phyloP scores from a whole-genome alignment of 2,888 invertebrate species.

The Orchesellides sinensis region DNA sequence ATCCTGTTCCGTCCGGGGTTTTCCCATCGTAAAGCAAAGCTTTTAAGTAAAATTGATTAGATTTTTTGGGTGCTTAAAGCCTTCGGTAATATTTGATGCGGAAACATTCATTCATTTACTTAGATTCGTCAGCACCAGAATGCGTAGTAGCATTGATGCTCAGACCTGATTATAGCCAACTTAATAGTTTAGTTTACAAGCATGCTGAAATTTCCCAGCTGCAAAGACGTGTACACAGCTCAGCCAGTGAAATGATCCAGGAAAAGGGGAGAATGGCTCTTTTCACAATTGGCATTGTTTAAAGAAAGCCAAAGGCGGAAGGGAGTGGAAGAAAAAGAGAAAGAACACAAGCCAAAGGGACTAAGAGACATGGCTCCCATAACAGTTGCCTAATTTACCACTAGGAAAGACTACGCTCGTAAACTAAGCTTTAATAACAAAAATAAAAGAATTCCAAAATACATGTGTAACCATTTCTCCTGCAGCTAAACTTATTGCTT shows the following conservation, averaged over 20 bases:
- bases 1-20: conserved; percentile 24
- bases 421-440: conserved; percentile 61
- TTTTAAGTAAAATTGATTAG: conserved; percentile 60
- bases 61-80: conserved; percentile 54
- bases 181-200: conserved; percentile 23
- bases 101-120: conserved; percentile 50
- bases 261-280: conserved; percentile 22
- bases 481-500: too few species aligned
- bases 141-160: conserved; percentile 13
- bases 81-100: conserved; percentile 24
- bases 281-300: conserved; percentile 58
- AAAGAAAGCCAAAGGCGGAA: conserved; percentile 32
- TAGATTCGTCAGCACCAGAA: conserved; percentile 26
- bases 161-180: conserved; percentile 41
- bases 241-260: conserved; percentile 15
- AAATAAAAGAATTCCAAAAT: conserved; percentile 61
- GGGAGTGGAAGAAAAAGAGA: conserved; percentile 17
- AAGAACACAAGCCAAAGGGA: conserved; percentile 13
- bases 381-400: conserved; percentile 65
- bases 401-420: conserved; percentile 55
- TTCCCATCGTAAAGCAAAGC: conserved; percentile 36
- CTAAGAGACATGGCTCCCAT: conserved; percentile 28
- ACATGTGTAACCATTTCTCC: not conserved
- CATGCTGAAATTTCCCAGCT: conserved; percentile 14
- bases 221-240: not conserved